Evolutionary conservation across 2,888 invertebrate species (phyloP).

Genomic region (Phortica magna): DNA sequence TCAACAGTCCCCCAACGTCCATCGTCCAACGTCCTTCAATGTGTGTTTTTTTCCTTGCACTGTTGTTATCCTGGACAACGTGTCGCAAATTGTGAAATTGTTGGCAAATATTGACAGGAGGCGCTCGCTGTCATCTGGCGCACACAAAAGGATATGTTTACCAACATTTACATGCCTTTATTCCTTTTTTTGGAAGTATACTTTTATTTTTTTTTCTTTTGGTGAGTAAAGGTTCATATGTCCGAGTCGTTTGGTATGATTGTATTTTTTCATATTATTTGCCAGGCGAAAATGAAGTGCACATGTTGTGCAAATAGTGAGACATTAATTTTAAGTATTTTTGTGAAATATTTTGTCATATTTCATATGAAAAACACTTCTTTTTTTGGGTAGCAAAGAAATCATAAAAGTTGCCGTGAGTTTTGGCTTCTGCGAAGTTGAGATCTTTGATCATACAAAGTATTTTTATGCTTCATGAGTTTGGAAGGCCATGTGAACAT

Average conservation of each 20-base stretch:
- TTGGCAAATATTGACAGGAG: slow-evolving; percentile 73
- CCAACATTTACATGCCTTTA: slow-evolving; percentile 59
- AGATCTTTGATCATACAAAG: too few species aligned
- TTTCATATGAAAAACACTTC: slow-evolving; percentile 21
- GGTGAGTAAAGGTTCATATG: not conserved
- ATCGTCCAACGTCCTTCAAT: slow-evolving; percentile 41
- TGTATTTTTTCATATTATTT: slow-evolving; percentile 15
- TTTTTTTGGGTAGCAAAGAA: slow-evolving; percentile 4
- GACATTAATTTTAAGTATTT: slow-evolving; percentile 66
- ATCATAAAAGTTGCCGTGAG: too few species aligned
- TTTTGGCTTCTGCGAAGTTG: too few species aligned
- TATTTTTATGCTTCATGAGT: too few species aligned
- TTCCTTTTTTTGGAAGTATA: slow-evolving; percentile 5
- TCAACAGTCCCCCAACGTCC: slow-evolving; percentile 6
- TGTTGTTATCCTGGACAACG: slow-evolving; percentile 59
- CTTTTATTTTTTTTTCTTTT: not conserved
- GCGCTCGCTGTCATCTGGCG: slow-evolving; percentile 56
- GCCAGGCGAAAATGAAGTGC: slow-evolving; percentile 56
- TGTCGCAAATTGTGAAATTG: slow-evolving; percentile 69
- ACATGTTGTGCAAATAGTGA: slow-evolving; percentile 67
- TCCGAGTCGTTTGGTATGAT: not conserved
- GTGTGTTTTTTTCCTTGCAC: slow-evolving; percentile 49
- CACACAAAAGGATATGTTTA: slow-evolving; percentile 72
- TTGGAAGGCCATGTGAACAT: too few species aligned
- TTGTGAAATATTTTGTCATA: slow-evolving; percentile 32